phyloP scores from a whole-genome alignment of 2,797 vertebrate genomes.

The Microtus californicus region DNA sequence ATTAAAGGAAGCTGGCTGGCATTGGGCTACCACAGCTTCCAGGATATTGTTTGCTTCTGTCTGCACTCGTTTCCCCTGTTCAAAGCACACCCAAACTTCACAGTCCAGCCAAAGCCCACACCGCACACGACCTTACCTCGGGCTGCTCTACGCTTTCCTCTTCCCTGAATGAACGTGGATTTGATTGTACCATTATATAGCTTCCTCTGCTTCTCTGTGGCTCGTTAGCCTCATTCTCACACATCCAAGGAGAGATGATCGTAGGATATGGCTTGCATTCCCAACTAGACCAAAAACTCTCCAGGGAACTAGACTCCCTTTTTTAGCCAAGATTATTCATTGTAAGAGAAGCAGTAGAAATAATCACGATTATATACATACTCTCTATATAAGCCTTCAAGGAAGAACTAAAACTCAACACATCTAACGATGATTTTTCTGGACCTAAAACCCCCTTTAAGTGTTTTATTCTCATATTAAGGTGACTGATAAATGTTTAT shows the following conservation, averaged over 20 bases:
- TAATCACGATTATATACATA: background rate
- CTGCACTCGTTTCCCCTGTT: background rate
- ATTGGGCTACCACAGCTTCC: background rate
- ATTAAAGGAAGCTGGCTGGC: conserved; percentile 7
- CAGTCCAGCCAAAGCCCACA: background rate
- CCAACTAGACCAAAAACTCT: conserved; percentile 18
- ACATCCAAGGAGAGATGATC: background rate
- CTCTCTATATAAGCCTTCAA: conserved; percentile 20
- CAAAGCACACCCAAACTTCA: background rate
- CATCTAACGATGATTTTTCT: background rate
- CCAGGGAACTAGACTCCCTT: background rate
- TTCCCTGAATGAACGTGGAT: background rate
- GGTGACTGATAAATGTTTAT: conserved; percentile 40
- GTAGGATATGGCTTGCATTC: background rate
- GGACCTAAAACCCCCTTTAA: background rate
- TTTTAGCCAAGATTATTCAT: background rate
- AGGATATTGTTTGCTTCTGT: background rate
- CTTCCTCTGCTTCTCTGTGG: background rate
- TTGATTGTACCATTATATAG: background rate
- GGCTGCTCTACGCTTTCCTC: background rate
- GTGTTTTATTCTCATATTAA: conserved; percentile 10
- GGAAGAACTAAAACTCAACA: conserved; percentile 11
- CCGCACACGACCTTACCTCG: background rate
- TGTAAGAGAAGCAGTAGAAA: background rate
- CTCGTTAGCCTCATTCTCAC: background rate